These are phyloP conservation scores for Camponotus floridanus DNA, from an alignment of 1,140 invertebrate species.

Conservation along the genomic window DNA sequence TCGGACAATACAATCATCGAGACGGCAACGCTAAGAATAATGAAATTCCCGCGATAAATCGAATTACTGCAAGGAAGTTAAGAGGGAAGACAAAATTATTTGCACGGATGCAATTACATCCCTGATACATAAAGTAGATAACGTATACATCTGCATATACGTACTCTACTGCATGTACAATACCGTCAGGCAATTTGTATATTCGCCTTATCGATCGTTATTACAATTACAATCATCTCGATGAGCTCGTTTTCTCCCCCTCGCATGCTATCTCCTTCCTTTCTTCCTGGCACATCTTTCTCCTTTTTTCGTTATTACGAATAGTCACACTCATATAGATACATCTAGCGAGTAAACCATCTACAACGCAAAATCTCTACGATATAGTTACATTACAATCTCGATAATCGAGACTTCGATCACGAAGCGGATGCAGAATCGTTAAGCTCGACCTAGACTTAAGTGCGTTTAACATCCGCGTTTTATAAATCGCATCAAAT, in stretches of 20 bases:
- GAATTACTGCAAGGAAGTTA: slow-evolving; percentile 12
- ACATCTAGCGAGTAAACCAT: background rate
- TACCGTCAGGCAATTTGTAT: slow-evolving; percentile 8
- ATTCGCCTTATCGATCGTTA: slow-evolving; percentile 20
- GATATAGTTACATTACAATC: slow-evolving; percentile 19
- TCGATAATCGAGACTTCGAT: slow-evolving; percentile 18
- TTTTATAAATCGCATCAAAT: background rate
- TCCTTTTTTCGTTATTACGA: too few relatives aligned
- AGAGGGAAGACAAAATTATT: slow-evolving; percentile 55
- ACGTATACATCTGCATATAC: slow-evolving; percentile 44
- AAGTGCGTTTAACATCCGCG: slow-evolving; percentile 7
- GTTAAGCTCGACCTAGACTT: slow-evolving; percentile 6
- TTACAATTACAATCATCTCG: slow-evolving; percentile 33
- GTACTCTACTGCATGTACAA: slow-evolving; percentile 2
- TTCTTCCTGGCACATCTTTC: background rate
- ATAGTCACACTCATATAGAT: slow-evolving; percentile 6
- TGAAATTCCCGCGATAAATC: background rate
- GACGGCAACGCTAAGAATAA: slow-evolving; percentile 5
- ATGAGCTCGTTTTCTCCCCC: background rate
- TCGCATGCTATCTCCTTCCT: background rate
- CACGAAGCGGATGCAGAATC: slow-evolving; percentile 21
- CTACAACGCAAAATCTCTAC: slow-evolving; percentile 22
- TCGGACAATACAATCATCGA: slow-evolving; percentile 5
- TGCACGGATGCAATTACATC: slow-evolving; percentile 8
- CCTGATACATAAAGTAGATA: slow-evolving; percentile 20